Conservation (phyloP, 1,140 invertebrate species). For the Drosophila lacertosa region DNA sequence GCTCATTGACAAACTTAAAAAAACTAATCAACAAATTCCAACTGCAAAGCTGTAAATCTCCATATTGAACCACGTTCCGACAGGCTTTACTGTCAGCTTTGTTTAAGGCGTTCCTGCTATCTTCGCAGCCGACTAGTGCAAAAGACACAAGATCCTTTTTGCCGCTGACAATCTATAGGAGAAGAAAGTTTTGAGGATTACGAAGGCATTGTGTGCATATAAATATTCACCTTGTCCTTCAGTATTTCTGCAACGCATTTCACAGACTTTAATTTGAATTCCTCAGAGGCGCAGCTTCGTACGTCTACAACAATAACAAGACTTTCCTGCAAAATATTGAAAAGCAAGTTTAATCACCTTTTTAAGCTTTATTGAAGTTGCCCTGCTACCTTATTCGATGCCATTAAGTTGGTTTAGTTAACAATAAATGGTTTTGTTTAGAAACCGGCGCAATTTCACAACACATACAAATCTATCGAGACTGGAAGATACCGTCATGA, state of each 20-base stretch:
- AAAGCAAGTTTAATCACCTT: no score
- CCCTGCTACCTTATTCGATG: constrained; percentile 54
- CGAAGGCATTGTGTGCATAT: not conserved
- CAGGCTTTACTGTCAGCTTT: constrained; percentile 3
- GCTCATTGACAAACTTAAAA: constrained; percentile 63
- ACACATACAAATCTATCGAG: constrained; percentile 28
- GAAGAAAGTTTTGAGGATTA: not conserved
- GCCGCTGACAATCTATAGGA: constrained; percentile 60
- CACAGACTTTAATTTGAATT: constrained; percentile 65
- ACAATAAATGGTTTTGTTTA: constrained; percentile 4
- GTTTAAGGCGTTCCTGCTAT: not conserved
- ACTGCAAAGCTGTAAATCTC: constrained; percentile 34
- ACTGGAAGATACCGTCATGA: no score
- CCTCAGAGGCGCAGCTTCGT: constrained; percentile 53
- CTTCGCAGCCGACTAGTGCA: constrained; percentile 66
- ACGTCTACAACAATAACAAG: constrained; percentile 67
- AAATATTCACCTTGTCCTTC: constrained; percentile 61
- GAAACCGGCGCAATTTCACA: constrained; percentile 63
- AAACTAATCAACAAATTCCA: constrained; percentile 65
- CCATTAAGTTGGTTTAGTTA: constrained; percentile 35
- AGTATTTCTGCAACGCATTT: constrained; percentile 65
- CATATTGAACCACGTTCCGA: constrained; percentile 50
- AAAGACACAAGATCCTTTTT: constrained; percentile 75
- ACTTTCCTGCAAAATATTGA: constrained; percentile 42
- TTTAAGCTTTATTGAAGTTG: not conserved